Conservation (phyloP, 2,113 vertebrate species). For the Phalacrocorax aristotelis region DNA sequence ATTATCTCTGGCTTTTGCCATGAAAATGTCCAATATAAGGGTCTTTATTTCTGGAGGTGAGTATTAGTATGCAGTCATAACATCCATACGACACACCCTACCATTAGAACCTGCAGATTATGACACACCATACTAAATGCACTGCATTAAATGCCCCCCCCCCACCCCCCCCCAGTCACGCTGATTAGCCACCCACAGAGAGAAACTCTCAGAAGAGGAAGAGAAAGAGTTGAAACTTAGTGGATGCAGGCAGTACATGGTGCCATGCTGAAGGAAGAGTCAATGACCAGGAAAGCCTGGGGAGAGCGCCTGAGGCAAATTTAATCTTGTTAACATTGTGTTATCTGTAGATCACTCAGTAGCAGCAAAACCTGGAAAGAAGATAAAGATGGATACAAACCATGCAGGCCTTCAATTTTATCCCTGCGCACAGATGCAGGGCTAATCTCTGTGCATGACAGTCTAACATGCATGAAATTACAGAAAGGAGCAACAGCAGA, state of each 20-base stretch:
- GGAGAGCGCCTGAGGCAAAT: not conserved
- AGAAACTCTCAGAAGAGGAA: not conserved
- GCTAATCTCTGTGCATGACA: not conserved
- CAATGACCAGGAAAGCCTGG: not conserved
- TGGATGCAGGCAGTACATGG: not conserved
- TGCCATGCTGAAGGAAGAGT: not conserved
- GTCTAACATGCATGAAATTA: not conserved
- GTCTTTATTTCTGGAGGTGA: not conserved
- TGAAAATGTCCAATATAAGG: not conserved
- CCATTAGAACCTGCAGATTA: not conserved
- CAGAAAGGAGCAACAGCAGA: not conserved
- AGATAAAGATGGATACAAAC: not conserved
- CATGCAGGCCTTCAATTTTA: not conserved
- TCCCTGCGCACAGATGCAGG: not conserved
- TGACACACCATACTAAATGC: not conserved
- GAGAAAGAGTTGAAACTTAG: not conserved
- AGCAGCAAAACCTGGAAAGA: not conserved
- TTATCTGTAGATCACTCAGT: not conserved
- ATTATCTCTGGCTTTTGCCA: not conserved
- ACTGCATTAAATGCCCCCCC: not conserved
- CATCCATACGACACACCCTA: not conserved
- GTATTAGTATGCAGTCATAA: not conserved
- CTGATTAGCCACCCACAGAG: not conserved
- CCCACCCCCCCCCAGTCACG: fast-evolving
- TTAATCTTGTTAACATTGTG: not conserved